phyloP scores from a whole-genome alignment of 37 sponge, comb jelly and placozoan species.

The Ephydatia muelleri region DNA sequence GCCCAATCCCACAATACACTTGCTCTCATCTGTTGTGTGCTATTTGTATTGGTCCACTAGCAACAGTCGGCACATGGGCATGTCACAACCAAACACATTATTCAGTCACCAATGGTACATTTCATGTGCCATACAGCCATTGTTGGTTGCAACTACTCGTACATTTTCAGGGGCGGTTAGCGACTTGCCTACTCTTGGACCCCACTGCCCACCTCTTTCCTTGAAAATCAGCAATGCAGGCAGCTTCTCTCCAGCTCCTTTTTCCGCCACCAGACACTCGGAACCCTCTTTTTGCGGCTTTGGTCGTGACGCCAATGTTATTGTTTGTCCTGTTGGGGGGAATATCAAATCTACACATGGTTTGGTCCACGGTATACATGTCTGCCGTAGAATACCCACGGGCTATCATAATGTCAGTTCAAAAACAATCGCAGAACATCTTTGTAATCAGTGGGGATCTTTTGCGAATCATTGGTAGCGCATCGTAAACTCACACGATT shows the following conservation, averaged over 20 bases:
- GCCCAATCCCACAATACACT: too few relatives aligned
- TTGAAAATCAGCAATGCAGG: conserved; percentile 29
- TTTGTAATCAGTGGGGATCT: conserved; percentile 19
- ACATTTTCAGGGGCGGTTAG: conserved; percentile 11
- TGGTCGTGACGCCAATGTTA: too few relatives aligned
- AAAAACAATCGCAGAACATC: conserved; percentile 10
- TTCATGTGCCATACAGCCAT: conserved; percentile 21
- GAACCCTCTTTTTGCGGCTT: conserved; percentile 28
- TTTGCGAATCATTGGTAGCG: conserved; percentile 32
- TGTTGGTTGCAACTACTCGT: conserved; percentile 6
- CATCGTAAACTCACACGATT: conserved; percentile 9
- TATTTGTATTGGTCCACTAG: too few relatives aligned
- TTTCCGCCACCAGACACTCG: conserved; percentile 27
- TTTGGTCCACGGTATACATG: conserved; percentile 32
- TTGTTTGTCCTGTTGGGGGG: background rate
- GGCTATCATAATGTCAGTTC: background rate
- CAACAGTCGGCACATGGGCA: too few relatives aligned
- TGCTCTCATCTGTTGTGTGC: too few relatives aligned
- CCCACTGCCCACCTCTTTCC: conserved; percentile 18
- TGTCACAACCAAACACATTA: too few relatives aligned
- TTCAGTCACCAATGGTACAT: too few relatives aligned
- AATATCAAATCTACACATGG: too few relatives aligned
- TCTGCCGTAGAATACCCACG: conserved; percentile 7
- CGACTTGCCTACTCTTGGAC: background rate
- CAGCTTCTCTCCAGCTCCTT: conserved; percentile 17